Conservation (phyloP, 2,797 vertebrate species). For the Cirrhinus molitorella region DNA sequence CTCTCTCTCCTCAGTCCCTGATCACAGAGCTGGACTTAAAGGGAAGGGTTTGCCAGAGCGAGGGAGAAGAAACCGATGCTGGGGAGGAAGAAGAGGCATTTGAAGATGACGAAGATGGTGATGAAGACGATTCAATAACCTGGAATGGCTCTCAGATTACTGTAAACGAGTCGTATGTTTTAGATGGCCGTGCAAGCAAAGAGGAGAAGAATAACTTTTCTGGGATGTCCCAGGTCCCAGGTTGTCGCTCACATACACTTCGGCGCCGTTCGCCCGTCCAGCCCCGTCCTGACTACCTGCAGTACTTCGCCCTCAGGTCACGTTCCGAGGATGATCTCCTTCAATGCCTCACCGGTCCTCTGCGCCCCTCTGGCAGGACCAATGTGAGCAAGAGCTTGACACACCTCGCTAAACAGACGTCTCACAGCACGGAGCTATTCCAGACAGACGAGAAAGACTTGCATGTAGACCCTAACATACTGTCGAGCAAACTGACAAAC, state of each 20-base stretch:
- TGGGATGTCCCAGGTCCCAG: slow-evolving; percentile 67
- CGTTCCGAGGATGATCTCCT: slow-evolving; percentile 92
- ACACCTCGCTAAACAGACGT: slow-evolving; percentile 72
- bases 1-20: slow-evolving; percentile 88
- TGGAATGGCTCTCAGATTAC: slow-evolving; percentile 63
- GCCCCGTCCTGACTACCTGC: slow-evolving; percentile 66
- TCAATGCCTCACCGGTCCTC: slow-evolving; percentile 66
- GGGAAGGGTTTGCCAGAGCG: slow-evolving; percentile 73
- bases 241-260: slow-evolving; percentile 75
- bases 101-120: slow-evolving; percentile 61
- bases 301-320: slow-evolving; percentile 79
- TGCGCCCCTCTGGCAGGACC: slow-evolving; percentile 37
- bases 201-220: slow-evolving; percentile 35
- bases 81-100: slow-evolving; percentile 65
- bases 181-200: slow-evolving; percentile 30
- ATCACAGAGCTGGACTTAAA: slow-evolving; percentile 68
- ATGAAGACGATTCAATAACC: slow-evolving; percentile 59
- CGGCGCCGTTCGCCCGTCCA: slow-evolving; percentile 83
- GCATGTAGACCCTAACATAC: slow-evolving; percentile 10
- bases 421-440: slow-evolving; percentile 49
- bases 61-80: slow-evolving; percentile 74
- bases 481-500: slow-evolving; percentile 66
- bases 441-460: slow-evolving; percentile 51
- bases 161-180: slow-evolving; percentile 56
- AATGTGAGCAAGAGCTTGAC: slow-evolving; percentile 82